phyloP scores from a whole-genome alignment of 2,113 vertebrate genomes.

The Xiphias gladius region DNA sequence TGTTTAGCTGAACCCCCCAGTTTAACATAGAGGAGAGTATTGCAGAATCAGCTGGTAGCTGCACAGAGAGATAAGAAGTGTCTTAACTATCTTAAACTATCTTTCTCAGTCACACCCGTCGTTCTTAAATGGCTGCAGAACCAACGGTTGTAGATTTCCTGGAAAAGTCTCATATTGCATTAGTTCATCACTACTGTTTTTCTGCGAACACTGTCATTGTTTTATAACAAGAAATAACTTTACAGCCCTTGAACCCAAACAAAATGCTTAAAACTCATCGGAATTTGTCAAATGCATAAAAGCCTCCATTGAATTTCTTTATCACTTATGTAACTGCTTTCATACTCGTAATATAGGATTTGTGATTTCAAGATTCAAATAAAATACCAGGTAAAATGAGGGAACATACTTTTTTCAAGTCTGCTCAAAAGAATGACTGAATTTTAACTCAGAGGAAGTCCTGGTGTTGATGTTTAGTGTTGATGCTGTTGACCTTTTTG shows the following conservation, averaged over 20 bases:
- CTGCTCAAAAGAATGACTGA: not conserved
- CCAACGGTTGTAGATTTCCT: not conserved
- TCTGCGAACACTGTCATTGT: not conserved
- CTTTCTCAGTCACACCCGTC: not conserved
- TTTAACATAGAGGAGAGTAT: constrained; percentile 7
- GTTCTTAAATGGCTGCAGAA: not conserved
- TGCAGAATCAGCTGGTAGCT: constrained; percentile 49
- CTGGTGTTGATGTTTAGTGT: not conserved
- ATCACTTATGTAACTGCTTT: not conserved
- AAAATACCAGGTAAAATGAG: not conserved
- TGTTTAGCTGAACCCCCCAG: constrained; percentile 35
- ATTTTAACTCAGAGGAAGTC: not conserved
- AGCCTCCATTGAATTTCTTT: not conserved
- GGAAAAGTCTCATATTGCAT: constrained; percentile 16
- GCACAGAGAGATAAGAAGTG: not conserved
- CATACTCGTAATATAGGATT: not conserved
- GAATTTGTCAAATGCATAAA: not conserved
- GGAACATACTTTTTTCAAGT: not conserved
- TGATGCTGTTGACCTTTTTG: constrained; percentile 26
- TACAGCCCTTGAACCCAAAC: not conserved
- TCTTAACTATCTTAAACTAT: constrained; percentile 11
- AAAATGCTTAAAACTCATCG: not conserved
- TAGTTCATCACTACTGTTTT: constrained; percentile 13
- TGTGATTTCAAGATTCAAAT: not conserved
- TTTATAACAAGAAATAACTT: not conserved